A percentile compares a stretch with the other conserved stretches of the same genome.
phyloP scores from a whole-genome alignment of 2,888 invertebrate species.

The Quadroppia sp. region DNA sequence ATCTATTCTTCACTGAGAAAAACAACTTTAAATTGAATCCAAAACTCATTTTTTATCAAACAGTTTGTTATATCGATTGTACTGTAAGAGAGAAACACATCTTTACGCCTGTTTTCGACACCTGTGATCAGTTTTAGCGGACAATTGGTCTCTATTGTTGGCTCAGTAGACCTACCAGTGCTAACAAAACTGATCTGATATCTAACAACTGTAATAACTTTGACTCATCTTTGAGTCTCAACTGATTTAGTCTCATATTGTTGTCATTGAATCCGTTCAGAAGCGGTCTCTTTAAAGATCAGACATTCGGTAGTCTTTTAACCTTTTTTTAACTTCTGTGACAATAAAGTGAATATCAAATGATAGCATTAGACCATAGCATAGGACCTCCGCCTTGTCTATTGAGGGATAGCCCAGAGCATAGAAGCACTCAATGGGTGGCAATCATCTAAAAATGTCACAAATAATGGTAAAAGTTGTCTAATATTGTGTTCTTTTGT shows the following conservation, averaged over 20 bases:
- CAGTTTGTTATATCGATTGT: neutral
- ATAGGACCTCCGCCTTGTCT: neutral
- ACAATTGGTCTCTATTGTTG: neutral
- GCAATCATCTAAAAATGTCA: conserved; percentile 30
- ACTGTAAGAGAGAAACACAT: neutral
- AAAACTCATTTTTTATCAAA: conserved; percentile 31
- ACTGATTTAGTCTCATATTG: neutral
- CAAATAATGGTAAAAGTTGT: conserved; percentile 13
- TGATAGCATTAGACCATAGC: conserved; percentile 12
- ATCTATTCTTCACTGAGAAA: neutral
- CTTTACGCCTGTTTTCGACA: conserved; percentile 32
- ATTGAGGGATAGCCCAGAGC: neutral
- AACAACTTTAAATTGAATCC: conserved; percentile 29
- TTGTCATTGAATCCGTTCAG: neutral
- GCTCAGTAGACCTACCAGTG: neutral
- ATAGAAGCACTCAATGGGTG: neutral
- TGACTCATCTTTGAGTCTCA: conserved; percentile 8
- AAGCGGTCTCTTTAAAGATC: conserved; percentile 23
- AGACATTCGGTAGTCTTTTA: conserved; percentile 26
- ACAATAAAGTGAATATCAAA: conserved; percentile 7
- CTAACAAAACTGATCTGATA: neutral
- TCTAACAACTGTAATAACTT: neutral
- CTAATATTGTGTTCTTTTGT: conserved; percentile 25
- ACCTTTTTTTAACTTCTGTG: neutral
- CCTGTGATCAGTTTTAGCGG: conserved; percentile 22